Evolutionary conservation across 2,797 vertebrate genomes (phyloP).

Genomic region (Vespertilio murinus): DNA sequence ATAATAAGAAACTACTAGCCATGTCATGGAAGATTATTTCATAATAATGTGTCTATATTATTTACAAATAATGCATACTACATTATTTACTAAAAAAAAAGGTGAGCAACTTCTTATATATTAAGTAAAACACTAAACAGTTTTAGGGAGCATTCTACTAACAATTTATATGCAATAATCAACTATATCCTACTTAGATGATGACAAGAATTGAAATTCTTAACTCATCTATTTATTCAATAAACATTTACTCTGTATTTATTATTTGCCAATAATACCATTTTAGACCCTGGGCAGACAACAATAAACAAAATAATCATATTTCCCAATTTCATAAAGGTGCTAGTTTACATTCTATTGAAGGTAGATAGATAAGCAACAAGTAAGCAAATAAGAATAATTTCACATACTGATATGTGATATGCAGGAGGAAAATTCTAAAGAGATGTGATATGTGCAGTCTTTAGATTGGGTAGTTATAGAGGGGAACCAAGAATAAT

Average conservation of each 20-base stretch:
- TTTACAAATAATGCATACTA: background rate
- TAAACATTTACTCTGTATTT: background rate
- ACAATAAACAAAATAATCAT: background rate
- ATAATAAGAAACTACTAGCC: background rate
- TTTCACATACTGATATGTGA: background rate
- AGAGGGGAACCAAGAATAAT: background rate
- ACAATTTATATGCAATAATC: background rate
- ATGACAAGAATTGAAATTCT: background rate
- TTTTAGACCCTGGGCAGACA: background rate
- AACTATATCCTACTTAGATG: background rate
- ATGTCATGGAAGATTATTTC: background rate
- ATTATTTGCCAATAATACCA: background rate
- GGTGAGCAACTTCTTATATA: background rate
- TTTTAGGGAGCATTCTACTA: background rate
- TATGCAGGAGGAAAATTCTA: background rate
- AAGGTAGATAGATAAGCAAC: background rate
- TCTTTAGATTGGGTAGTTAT: background rate
- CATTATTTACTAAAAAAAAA: background rate
- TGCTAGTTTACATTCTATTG: background rate
- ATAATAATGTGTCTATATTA: background rate
- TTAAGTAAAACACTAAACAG: background rate
- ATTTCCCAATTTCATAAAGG: background rate
- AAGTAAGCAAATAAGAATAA: background rate
- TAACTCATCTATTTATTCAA: background rate
- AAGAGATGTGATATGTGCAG: background rate